Evolutionary conservation across 2,888 invertebrate genomes (phyloP).

Genomic region (Andrena marginata): DNA sequence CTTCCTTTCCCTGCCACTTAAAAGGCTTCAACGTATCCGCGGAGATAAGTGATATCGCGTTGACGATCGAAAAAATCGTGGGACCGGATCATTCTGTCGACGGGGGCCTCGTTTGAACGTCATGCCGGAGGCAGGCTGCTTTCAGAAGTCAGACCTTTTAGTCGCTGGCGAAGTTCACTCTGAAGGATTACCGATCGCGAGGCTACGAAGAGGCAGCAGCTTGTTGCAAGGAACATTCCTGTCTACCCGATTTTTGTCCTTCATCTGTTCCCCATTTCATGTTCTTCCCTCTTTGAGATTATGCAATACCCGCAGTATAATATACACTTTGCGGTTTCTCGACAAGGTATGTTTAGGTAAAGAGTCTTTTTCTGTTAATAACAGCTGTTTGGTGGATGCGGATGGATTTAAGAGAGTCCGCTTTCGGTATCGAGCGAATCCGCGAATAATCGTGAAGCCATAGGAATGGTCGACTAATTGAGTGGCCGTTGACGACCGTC

Average conservation of each 20-base stretch:
- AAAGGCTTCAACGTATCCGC: slow-evolving; percentile 23
- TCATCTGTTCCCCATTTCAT: too few relatives aligned
- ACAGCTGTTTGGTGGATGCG: not conserved
- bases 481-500: slow-evolving; percentile 19
- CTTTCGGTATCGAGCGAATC: not conserved
- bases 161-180: not conserved
- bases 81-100: not conserved
- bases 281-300: too few relatives aligned
- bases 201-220: too few relatives aligned
- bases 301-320: too few relatives aligned
- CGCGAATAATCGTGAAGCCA: slow-evolving; percentile 28
- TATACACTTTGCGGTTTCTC: too few relatives aligned
- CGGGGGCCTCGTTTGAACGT: not conserved
- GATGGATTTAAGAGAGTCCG: not conserved
- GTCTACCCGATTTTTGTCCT: too few relatives aligned
- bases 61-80: slow-evolving; percentile 8
- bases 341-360: not conserved
- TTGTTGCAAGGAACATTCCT: too few relatives aligned
- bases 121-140: not conserved
- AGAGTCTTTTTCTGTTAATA: not conserved
- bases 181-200: too few relatives aligned
- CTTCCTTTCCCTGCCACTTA: not conserved
- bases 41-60: slow-evolving; percentile 21
- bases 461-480: slow-evolving; percentile 37
- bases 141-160: not conserved